A percentile compares a stretch with the other conserved stretches of the same genome.
Conservation (phyloP, 1,140 invertebrate species). For the Pantala flavescens region DNA sequence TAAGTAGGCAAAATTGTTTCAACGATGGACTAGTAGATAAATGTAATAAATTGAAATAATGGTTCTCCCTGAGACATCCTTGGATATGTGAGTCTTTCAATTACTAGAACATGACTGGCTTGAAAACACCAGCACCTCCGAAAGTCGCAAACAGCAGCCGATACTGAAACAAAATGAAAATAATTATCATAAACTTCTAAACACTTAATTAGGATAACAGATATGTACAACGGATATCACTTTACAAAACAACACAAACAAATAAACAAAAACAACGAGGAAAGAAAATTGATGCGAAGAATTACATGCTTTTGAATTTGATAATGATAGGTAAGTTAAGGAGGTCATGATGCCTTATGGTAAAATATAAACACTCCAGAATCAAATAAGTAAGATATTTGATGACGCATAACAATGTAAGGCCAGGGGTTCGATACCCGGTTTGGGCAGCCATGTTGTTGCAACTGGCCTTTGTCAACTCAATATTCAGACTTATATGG, state of each 20-base stretch:
- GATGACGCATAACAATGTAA: not conserved
- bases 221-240: no score
- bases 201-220: no score
- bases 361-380: no score
- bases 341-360: no score
- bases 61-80: constrained; percentile 7
- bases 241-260: no score
- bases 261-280: no score
- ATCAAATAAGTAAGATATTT: not conserved
- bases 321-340: no score
- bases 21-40: not conserved
- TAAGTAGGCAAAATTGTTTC: not conserved
- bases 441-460: constrained; percentile 4
- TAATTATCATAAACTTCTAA: not conserved
- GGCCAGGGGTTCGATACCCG: not conserved
- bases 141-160: not conserved
- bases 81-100: constrained; percentile 2
- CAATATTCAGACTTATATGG: not conserved
- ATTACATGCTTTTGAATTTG: no score
- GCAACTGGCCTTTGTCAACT: constrained; percentile 3
- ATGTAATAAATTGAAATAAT: not conserved
- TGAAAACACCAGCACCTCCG: not conserved
- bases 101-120: not conserved
- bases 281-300: no score
- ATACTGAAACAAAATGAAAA: not conserved